These are phyloP conservation scores for Cydia fagiglandana DNA, from an alignment of 1,140 invertebrate genomes.

Conservation along the genomic window DNA sequence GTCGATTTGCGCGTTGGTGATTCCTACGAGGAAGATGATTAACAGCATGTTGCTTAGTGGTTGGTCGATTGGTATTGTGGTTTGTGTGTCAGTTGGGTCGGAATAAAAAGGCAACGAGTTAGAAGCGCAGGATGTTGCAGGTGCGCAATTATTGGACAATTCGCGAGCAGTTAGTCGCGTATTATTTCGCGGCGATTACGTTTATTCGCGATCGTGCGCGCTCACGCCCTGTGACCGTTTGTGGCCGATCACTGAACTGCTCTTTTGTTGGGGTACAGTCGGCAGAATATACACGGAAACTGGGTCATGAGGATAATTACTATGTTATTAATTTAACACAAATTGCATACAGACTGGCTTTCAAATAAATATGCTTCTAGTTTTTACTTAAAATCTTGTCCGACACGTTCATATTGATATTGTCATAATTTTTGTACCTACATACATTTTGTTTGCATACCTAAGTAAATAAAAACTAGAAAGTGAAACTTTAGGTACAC, in stretches of 20 bases:
- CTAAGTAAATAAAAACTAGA: no score
- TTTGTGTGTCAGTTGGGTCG: slow-evolving; percentile 3
- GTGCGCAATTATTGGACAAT: slow-evolving; percentile 23
- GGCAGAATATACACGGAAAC: slow-evolving; percentile 6
- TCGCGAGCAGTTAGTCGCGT: slow-evolving; percentile 18
- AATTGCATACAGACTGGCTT: neutral
- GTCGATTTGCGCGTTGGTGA: slow-evolving; percentile 51
- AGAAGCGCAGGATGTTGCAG: slow-evolving; percentile 28
- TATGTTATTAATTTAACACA: neutral
- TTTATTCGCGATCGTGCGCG: slow-evolving; percentile 35
- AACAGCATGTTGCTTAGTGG: slow-evolving; percentile 12
- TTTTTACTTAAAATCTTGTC: neutral
- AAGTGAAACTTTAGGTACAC: no score
- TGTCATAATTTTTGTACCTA: no score
- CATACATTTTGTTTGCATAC: no score
- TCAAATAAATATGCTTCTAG: neutral
- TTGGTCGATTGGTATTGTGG: slow-evolving; percentile 1
- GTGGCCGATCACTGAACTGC: slow-evolving; percentile 38
- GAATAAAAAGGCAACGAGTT: slow-evolving; percentile 24
- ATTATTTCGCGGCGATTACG: slow-evolving; percentile 26
- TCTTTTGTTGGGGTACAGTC: slow-evolving; percentile 30
- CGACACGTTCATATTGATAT: no score
- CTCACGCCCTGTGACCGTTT: slow-evolving; percentile 35
- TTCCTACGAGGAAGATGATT: neutral
- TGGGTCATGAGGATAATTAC: slow-evolving; percentile 10